Evolutionary conservation across 2,797 vertebrate species (phyloP).

Genomic region (Acanthurus tractus): DNA sequence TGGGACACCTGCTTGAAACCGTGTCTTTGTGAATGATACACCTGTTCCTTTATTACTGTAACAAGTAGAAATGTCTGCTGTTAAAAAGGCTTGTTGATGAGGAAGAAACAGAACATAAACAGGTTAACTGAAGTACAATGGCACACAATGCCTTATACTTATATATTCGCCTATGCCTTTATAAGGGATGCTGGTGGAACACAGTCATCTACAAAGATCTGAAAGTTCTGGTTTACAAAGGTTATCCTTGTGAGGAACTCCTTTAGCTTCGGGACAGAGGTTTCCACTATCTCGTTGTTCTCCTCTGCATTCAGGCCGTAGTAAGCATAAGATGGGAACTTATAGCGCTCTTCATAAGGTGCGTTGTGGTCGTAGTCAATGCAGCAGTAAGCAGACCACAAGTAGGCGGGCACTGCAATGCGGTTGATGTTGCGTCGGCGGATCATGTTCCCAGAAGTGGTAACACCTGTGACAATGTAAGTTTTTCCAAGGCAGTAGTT

Average conservation of each 20-base stretch:
- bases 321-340: constrained; percentile 81
- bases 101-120: not conserved
- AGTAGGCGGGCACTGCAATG: constrained; percentile 76
- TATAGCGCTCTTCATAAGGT: constrained; percentile 77
- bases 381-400: constrained; percentile 86
- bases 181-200: constrained; percentile 24
- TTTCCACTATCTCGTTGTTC: constrained; percentile 70
- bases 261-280: constrained; percentile 73
- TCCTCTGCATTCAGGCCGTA: constrained; percentile 75
- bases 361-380: constrained; percentile 78
- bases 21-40: not conserved
- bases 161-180: constrained; percentile 1
- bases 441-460: constrained; percentile 80
- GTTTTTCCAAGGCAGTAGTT: constrained; percentile 82
- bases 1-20: not conserved
- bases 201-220: constrained; percentile 80
- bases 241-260: constrained; percentile 78
- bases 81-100: not conserved
- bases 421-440: constrained; percentile 76
- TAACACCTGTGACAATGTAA: constrained; percentile 79
- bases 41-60: not conserved
- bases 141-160: not conserved
- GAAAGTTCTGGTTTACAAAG: constrained; percentile 78
- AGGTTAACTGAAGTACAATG: not conserved
- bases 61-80: not conserved